phyloP scores from a whole-genome alignment of 2,888 invertebrate species.

The Ceratothoa steindachneri region DNA sequence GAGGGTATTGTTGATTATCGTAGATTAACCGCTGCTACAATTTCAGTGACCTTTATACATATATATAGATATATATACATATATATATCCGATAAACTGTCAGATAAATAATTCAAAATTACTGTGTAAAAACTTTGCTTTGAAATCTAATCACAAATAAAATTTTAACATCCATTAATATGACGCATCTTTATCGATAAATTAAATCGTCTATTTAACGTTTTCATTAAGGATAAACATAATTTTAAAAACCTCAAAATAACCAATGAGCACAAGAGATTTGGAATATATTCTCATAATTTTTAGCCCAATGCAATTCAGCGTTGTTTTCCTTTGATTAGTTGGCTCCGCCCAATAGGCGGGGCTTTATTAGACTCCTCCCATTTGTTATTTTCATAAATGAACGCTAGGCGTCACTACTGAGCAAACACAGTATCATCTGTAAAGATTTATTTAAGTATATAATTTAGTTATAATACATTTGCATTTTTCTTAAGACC shows the following conservation, averaged over 20 bases:
- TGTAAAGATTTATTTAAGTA: neutral
- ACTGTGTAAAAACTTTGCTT: too few relatives aligned
- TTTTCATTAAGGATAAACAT: neutral
- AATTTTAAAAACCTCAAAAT: slow-evolving; percentile 1
- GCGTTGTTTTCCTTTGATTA: slow-evolving; percentile 44
- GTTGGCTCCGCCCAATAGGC: slow-evolving; percentile 28
- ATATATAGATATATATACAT: too few relatives aligned
- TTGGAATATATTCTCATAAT: slow-evolving; percentile 31
- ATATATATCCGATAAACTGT: too few relatives aligned
- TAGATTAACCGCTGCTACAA: too few relatives aligned
- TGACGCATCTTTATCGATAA: neutral
- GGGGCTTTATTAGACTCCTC: neutral
- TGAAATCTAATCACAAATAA: too few relatives aligned
- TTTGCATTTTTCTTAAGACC: neutral
- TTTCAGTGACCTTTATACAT: too few relatives aligned
- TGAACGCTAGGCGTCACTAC: slow-evolving; percentile 15
- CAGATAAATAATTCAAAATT: too few relatives aligned
- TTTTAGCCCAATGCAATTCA: slow-evolving; percentile 40
- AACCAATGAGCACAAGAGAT: neutral
- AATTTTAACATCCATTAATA: neutral
- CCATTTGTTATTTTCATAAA: slow-evolving; percentile 12
- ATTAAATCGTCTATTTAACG: neutral
- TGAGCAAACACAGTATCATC: neutral
- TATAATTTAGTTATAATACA: neutral
- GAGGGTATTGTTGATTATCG: too few relatives aligned